These are phyloP conservation scores for Chironomus tentans DNA, from an alignment of 2,888 invertebrate genomes.

Conservation along the genomic window DNA sequence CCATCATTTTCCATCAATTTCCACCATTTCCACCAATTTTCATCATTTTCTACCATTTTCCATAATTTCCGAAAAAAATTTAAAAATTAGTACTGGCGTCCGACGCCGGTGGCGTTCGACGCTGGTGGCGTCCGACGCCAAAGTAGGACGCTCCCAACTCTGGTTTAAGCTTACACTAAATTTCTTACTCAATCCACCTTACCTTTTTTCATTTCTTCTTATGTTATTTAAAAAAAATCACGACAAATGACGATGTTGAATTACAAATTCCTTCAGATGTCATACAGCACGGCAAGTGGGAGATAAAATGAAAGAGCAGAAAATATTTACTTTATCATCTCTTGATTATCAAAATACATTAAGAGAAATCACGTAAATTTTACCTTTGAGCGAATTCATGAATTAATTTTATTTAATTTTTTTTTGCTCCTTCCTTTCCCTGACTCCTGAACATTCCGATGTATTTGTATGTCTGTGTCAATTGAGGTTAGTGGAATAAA, in stretches of 20 bases:
- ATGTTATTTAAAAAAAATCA: neutral
- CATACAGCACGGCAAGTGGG: neutral
- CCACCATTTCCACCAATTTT: too few relatives aligned
- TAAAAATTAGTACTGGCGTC: too few relatives aligned
- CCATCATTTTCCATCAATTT: too few relatives aligned
- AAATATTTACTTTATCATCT: constrained; percentile 23
- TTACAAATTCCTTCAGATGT: constrained; percentile 20
- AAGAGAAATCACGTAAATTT: constrained; percentile 20
- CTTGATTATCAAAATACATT: constrained; percentile 19
- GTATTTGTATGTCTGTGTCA: too few relatives aligned
- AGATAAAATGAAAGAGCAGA: neutral
- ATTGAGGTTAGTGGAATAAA: too few relatives aligned
- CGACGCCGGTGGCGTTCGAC: too few relatives aligned
- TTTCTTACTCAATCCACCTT: neutral
- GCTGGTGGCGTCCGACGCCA: too few relatives aligned
- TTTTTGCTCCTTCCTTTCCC: neutral
- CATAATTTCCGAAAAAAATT: too few relatives aligned
- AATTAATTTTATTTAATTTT: neutral
- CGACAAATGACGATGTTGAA: constrained; percentile 17
- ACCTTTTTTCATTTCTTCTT: neutral
- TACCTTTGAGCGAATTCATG: neutral
- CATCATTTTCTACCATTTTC: too few relatives aligned
- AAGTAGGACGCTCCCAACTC: too few relatives aligned
- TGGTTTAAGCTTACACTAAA: too few relatives aligned
- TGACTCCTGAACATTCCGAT: too few relatives aligned